A percentile compares a stretch with the other conserved stretches of the same genome.
phyloP scores from a whole-genome alignment of 2,888 invertebrate species.

The Drepanosiphum platanoidis region DNA sequence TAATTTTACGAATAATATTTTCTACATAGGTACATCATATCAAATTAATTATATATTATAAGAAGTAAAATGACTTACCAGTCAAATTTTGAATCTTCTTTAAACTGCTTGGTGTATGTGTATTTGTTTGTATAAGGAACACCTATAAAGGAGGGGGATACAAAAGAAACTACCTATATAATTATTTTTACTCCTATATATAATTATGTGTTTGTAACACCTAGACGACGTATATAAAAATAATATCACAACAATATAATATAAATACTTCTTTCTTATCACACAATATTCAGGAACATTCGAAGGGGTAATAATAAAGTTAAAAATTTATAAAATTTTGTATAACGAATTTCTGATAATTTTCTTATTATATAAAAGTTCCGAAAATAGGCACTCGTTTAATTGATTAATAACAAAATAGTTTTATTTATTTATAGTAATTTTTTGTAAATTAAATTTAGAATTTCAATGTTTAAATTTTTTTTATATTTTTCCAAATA shows the following conservation, averaged over 20 bases:
- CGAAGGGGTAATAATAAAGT: slow-evolving; percentile 44
- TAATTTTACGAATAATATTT: background rate
- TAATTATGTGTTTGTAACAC: background rate
- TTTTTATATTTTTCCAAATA: background rate
- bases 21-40: background rate
- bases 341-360: slow-evolving; percentile 41
- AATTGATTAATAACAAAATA: slow-evolving; percentile 40
- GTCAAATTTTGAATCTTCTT: background rate
- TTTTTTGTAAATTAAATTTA: slow-evolving; percentile 43
- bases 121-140: background rate
- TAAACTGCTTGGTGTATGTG: background rate
- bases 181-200: background rate
- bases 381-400: slow-evolving; percentile 42
- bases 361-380: slow-evolving; percentile 31
- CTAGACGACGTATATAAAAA: slow-evolving; percentile 41
- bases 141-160: slow-evolving; percentile 20
- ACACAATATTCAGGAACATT: slow-evolving; percentile 60
- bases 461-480: slow-evolving; percentile 38
- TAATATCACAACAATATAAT: slow-evolving; percentile 55
- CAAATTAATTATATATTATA: background rate
- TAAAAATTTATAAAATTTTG: slow-evolving; percentile 44
- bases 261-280: slow-evolving; percentile 57
- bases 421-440: slow-evolving; percentile 10
- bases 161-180: slow-evolving; percentile 34
- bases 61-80: slow-evolving; percentile 9